These are phyloP conservation scores for Leucoma salicis DNA, from an alignment of 2,888 invertebrate species.

Conservation along the genomic window DNA sequence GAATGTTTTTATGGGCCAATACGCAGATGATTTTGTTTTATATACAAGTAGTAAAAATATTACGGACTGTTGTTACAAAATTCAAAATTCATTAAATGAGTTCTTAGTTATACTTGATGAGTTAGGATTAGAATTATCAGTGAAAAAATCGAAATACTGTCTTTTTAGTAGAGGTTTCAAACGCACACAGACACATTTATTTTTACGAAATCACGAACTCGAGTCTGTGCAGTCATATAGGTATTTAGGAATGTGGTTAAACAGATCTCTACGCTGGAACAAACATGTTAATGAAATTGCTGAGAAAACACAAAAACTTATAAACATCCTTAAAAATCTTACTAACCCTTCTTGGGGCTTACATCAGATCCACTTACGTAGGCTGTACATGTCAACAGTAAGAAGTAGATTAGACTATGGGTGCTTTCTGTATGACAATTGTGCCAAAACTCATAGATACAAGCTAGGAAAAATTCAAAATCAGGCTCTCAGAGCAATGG, in stretches of 20 bases:
- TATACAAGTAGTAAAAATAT: background rate
- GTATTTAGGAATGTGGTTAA: background rate
- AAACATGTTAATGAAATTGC: slow-evolving; percentile 2
- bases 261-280: background rate
- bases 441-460: slow-evolving; percentile 2
- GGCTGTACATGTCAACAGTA: slow-evolving; percentile 1
- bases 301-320: background rate
- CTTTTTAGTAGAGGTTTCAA: background rate
- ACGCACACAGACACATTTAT: background rate
- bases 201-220: background rate
- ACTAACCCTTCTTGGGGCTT: slow-evolving; percentile 3
- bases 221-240: background rate
- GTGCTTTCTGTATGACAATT: slow-evolving; percentile 4
- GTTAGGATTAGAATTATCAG: background rate
- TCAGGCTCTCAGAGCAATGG: background rate
- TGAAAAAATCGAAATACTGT: slow-evolving; percentile 2
- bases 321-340: slow-evolving; percentile 2
- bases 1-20: background rate
- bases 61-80: background rate
- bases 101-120: background rate
- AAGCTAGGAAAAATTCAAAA: slow-evolving; percentile 1
- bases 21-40: background rate
- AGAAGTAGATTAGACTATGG: slow-evolving; percentile 6
- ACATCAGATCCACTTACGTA: slow-evolving; percentile 2
- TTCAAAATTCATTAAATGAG: background rate